Evolutionary conservation across 2,797 vertebrate species (phyloP).

Genomic region (Botia kubotai): DNA sequence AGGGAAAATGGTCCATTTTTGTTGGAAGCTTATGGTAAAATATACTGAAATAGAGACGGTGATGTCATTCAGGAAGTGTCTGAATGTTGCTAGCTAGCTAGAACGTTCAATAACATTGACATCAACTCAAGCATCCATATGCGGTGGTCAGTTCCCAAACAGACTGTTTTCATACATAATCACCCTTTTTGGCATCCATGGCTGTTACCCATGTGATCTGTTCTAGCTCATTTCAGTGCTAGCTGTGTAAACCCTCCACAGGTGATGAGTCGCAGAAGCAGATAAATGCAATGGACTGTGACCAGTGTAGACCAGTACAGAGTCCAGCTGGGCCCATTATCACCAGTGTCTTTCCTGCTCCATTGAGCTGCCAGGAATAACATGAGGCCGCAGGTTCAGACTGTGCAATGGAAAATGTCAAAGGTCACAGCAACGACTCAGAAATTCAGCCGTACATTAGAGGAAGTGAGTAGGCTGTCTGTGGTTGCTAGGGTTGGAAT

Average conservation of each 20-base stretch:
- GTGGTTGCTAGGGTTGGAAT: background rate
- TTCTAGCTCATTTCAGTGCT: constrained; percentile 28
- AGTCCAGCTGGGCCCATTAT: constrained; percentile 56
- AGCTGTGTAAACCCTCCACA: constrained; percentile 43
- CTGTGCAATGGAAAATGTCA: constrained; percentile 56
- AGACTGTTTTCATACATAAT: constrained; percentile 29
- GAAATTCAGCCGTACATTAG: constrained; percentile 55
- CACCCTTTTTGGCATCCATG: constrained; percentile 2
- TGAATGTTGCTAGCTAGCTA: background rate
- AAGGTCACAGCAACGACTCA: constrained; percentile 46
- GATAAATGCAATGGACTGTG: constrained; percentile 54
- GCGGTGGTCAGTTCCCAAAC: constrained; percentile 17
- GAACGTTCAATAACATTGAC: constrained; percentile 26
- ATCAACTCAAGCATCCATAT: constrained; percentile 23
- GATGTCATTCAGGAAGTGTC: constrained; percentile 15
- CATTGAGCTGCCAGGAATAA: constrained; percentile 58
- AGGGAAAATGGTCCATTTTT: constrained; percentile 35
- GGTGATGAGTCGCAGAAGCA: constrained; percentile 58
- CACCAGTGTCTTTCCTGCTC: constrained; percentile 48
- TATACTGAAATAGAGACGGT: background rate
- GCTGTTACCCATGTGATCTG: constrained; percentile 7
- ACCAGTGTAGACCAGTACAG: constrained; percentile 49
- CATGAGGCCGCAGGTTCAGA: constrained; percentile 46
- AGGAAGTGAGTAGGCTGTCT: constrained; percentile 28
- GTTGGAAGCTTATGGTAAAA: constrained; percentile 20